Percentiles rank a stretch among this genome's conserved stretches.
These are phyloP conservation scores for Archocentrus centrarchus DNA, from an alignment of 2,113 vertebrate species.

Conservation along the genomic window DNA sequence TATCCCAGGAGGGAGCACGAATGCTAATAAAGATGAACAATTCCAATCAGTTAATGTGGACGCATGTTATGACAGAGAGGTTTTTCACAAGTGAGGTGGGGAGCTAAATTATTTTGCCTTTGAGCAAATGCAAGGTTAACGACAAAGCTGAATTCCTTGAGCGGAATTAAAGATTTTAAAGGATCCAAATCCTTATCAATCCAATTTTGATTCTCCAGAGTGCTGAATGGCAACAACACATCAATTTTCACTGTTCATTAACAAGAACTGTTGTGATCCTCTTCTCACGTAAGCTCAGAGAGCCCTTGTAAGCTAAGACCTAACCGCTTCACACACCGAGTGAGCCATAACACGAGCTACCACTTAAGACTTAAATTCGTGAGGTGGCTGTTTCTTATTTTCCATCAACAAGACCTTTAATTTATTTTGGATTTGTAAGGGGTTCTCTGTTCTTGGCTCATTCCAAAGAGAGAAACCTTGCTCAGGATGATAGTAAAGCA, in stretches of 20 bases:
- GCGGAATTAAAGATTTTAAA: conserved; percentile 41
- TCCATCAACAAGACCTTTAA: conserved; percentile 30
- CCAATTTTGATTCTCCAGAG: conserved; percentile 37
- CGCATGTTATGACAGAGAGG: conserved; percentile 5
- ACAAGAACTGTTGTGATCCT: conserved; percentile 17
- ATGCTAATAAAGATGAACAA: conserved; percentile 71
- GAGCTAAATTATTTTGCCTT: conserved; percentile 38
- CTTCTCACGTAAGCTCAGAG: conserved; percentile 25
- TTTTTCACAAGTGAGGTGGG: conserved; percentile 38
- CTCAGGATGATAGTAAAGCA: conserved; percentile 59
- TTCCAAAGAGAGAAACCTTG: conserved; percentile 26
- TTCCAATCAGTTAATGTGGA: conserved; percentile 74
- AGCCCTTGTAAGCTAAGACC: not conserved
- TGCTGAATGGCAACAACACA: conserved; percentile 30
- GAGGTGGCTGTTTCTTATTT: conserved; percentile 23
- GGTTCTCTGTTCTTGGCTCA: conserved; percentile 34
- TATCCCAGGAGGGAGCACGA: conserved; percentile 53
- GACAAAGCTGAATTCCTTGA: conserved; percentile 23
- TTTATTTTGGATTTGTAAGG: conserved; percentile 46
- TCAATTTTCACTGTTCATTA: conserved; percentile 66
- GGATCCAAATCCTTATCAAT: conserved; percentile 37
- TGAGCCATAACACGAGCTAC: conserved; percentile 7
- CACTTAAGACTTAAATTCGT: conserved; percentile 32
- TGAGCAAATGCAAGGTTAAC: conserved; percentile 5
- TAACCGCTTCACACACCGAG: not conserved